These are phyloP conservation scores for Cygnus atratus DNA, from an alignment of 2,113 vertebrate species.

Conservation along the genomic window DNA sequence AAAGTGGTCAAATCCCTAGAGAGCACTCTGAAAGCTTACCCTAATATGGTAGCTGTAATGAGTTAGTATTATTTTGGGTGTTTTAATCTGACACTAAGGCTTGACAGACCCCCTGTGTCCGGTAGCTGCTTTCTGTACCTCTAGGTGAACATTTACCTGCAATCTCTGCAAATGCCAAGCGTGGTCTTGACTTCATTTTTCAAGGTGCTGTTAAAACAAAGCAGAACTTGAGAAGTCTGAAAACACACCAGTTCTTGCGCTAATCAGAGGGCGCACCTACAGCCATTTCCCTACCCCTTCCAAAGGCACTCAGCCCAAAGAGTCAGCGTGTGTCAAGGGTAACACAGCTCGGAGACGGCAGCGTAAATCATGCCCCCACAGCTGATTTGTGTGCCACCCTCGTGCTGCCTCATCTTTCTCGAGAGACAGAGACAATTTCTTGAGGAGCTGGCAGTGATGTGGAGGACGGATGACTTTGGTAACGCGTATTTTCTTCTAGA, in stretches of 20 bases:
- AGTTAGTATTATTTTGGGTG: background rate
- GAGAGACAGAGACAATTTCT: background rate
- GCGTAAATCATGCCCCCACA: background rate
- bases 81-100: background rate
- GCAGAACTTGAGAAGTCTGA: accelerated
- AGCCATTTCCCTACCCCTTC: background rate
- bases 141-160: background rate
- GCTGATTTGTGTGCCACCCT: conserved; percentile 51
- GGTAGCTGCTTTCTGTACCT: background rate
- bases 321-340: conserved; percentile 18
- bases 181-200: background rate
- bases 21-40: background rate
- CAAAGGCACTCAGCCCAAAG: background rate
- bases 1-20: background rate
- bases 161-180: background rate
- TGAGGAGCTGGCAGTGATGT: accelerated
- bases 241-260: accelerated
- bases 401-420: background rate
- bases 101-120: background rate
- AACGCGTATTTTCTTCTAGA: background rate
- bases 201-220: background rate
- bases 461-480: background rate
- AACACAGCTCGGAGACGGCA: background rate
- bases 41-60: background rate
- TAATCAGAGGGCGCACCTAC: background rate